Evolutionary conservation across 2,113 vertebrate genomes (phyloP), one percentile per base, ranked within the genome.

Genomic region (Numida meleagris): DNA sequence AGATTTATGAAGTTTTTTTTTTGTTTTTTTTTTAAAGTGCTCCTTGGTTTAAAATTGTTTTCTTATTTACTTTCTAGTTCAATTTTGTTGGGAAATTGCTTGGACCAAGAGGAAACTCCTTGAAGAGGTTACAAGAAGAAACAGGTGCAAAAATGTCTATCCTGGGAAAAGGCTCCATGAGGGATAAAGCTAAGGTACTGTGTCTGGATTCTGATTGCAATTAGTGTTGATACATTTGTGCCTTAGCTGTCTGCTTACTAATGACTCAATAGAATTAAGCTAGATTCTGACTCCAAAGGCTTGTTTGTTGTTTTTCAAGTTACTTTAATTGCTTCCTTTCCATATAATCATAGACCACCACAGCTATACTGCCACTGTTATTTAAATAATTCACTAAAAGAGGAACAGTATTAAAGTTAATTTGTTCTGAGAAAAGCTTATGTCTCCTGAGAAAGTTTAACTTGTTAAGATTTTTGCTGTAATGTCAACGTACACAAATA

Each of bases 61-160:
- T 97, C 34, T 68, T 96, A 31, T 62, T 97, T 89, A 71, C 95
- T 95, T 98, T 96, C 91, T 96, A 99, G 99, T 99, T 99, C 98
- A 99, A 99, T 98, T 99, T 99, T 98, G 99, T 99, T 94, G 99
- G 99, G 78, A 99, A 99, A 96, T 98, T 99, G 95, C 98, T 99
- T 92, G 99, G 99, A 96, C 99, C 99, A 89, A 98, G 99, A 98
- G 99, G 99, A 97, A 99, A 99, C 97, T 99, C 99, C 90, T 98
- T 99, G 98, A 99, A 99, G 97, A 98, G 99, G 95, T 98, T 99
- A 98, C 99, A 99, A 96, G 99, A 99, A 96, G 99, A 99, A 97
- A 99, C 99, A 33, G 99, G 99, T 91, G 99, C 99, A 97, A 99
- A 99, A 98, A 99, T 99, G 99, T 99, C 99, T 93, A 99, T 99